Conservation (phyloP, 2,113 vertebrate species). For the Panthera uncia region DNA sequence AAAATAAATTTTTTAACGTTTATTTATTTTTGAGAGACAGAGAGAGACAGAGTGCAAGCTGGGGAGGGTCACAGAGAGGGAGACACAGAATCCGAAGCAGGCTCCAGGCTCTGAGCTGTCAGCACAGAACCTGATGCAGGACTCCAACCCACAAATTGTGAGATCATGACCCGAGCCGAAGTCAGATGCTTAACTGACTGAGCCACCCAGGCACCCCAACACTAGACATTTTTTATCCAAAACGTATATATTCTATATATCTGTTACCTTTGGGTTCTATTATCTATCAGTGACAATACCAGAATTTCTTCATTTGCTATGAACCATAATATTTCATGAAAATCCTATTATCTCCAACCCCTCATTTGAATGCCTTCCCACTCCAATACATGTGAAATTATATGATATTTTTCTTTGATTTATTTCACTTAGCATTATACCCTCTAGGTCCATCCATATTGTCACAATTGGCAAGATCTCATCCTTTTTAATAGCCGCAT, state of each 20-base stretch:
- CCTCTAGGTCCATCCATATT: background rate
- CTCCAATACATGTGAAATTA: background rate
- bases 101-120: no score
- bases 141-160: no score
- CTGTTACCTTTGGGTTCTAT: background rate
- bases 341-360: background rate
- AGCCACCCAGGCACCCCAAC: background rate
- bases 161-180: no score
- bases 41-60: no score
- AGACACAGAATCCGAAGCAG: no score
- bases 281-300: background rate
- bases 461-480: background rate
- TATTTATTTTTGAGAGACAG: no score
- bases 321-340: background rate
- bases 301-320: background rate
- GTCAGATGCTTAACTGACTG: no score
- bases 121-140: no score
- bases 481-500: background rate
- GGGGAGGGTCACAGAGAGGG: no score
- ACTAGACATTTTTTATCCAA: background rate
- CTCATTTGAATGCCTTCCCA: background rate
- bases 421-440: background rate
- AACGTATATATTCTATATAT: background rate
- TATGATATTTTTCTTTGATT: background rate
- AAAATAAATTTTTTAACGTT: no score